Evolutionary conservation across 2,113 vertebrate species (phyloP), one percentile per base, ranked within the genome.

Genomic region (Larimichthys crocea): DNA sequence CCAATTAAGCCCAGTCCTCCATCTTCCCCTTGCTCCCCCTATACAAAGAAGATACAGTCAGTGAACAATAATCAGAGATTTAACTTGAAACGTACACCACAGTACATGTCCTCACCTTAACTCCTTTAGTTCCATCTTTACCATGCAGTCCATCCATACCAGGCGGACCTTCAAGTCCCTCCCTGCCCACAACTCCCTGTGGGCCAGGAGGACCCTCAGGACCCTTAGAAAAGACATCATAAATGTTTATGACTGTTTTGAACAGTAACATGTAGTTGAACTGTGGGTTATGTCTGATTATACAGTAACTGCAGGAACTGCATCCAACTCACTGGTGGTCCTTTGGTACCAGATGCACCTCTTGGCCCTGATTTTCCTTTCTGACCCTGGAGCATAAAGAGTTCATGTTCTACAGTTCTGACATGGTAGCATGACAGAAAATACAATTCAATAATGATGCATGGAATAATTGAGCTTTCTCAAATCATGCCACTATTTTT

Each of bases 21-120:
- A 24, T 99, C 98, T 0, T 96, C 95, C 46, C 97, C 98, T 63
- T 98, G 98, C 76, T 98, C 97, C 62, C 98, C 98, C 98, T 99
- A 5, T 73, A 83, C 35, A 64, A 15, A 84, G 15, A 57, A 46
- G 0, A 49, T 3, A 35, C 31, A 20, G 8, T 17, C 8, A 1
- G 15, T 76, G 5, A 72, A 46, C 19, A 10, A 42, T 2, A 1
- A 31, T 48, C 7, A 40, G 2, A 40, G 16, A 59, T 10, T 66
- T 12, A 56, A 8, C 35, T 14, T 26, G 0, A 55, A 19, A 55
- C 6, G 6, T 31, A 46, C 35, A 42, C 11, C 20, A 42, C 42
- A 50, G 19, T 49, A 31, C 40, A 8, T 2, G 1, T 55, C 80
- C 94, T 95, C 85, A 99, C 98, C 93, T 93, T 94, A 16, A 93